Evolutionary conservation across 2,113 vertebrate genomes (phyloP).

Genomic region (Rhynchomys soricoides): DNA sequence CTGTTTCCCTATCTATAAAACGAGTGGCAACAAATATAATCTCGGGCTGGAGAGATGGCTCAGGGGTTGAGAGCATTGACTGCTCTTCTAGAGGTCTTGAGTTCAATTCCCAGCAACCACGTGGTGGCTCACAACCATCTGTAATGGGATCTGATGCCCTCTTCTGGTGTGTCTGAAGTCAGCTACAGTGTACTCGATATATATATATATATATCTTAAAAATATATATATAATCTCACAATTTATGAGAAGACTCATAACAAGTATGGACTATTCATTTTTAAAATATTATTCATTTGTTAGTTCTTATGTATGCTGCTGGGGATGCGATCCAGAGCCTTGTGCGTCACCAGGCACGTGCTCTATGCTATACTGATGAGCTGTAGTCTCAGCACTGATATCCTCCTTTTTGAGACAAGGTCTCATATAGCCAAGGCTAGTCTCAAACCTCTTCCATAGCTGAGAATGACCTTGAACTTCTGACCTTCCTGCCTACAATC

Average conservation of each 20-base stretch:
- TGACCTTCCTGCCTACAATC: no score
- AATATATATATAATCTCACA: not conserved
- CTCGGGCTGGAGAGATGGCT: no score
- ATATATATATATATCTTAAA: no score
- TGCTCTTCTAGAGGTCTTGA: no score
- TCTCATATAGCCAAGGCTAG: not conserved
- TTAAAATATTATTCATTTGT: not conserved
- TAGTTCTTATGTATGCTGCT: not conserved
- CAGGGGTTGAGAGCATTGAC: no score
- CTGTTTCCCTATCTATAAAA: not conserved
- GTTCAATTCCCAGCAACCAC: no score
- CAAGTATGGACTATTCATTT: not conserved
- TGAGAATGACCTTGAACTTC: not conserved
- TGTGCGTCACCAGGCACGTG: not conserved
- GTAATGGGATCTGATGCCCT: no score
- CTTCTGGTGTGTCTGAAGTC: no score
- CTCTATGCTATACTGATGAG: not conserved
- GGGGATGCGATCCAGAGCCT: not conserved
- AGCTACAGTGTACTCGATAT: no score
- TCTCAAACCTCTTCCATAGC: no score
- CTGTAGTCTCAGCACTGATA: not conserved
- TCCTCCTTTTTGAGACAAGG: not conserved
- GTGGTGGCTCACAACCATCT: no score
- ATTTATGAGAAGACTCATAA: not conserved
- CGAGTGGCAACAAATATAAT: not conserved